Conservation (phyloP, 2,113 vertebrate species). For the Mungos mungo region DNA sequence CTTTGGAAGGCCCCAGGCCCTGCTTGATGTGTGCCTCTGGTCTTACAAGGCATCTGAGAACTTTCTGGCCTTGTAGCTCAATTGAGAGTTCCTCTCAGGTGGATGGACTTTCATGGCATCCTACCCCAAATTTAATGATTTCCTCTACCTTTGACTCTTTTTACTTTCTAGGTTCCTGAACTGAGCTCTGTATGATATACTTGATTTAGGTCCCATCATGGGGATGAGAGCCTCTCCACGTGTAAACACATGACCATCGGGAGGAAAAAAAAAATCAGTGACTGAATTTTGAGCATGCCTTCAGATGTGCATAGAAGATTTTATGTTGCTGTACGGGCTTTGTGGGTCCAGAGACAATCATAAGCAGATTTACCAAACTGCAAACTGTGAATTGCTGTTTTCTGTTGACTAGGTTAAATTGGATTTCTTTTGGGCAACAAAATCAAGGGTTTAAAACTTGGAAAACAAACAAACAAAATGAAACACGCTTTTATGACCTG, state of each 20-base stretch:
- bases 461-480: slow-evolving; percentile 24
- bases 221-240: background rate
- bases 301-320: background rate
- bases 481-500: background rate
- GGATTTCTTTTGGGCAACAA: background rate
- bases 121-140: background rate
- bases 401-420: background rate
- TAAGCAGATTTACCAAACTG: background rate
- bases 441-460: background rate
- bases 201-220: background rate
- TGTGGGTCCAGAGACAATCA: background rate
- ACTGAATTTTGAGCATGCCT: background rate
- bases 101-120: background rate
- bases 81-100: background rate
- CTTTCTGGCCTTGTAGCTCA: background rate
- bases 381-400: background rate
- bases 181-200: background rate
- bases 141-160: background rate
- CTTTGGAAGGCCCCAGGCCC: background rate
- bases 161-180: background rate
- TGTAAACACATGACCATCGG: background rate
- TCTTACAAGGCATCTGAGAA: slow-evolving; percentile 10
- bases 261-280: background rate
- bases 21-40: background rate
- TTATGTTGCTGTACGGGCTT: background rate